These are phyloP conservation scores for Channa striata DNA, from an alignment of 2,797 vertebrate species.

Conservation along the genomic window DNA sequence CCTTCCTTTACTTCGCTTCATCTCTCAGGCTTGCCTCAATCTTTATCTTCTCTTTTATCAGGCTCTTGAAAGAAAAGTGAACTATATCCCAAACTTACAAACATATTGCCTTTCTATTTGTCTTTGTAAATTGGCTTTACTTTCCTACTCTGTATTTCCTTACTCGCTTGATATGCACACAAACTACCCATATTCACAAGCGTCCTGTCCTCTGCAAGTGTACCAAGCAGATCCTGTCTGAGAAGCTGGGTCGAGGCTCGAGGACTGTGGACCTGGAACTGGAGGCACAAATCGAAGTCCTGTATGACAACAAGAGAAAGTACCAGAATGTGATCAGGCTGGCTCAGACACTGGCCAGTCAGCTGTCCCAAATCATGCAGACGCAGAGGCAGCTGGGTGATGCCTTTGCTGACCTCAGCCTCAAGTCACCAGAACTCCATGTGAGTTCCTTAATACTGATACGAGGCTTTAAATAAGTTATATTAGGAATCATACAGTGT, in stretches of 20 bases:
- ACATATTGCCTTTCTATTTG: neutral
- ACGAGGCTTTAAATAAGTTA: neutral
- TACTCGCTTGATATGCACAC: neutral
- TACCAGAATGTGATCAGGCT: conserved; percentile 95
- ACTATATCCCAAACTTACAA: neutral
- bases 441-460: conserved; percentile 81
- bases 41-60: conserved; percentile 19
- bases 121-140: conserved; percentile 2
- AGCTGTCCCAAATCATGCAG: conserved; percentile 95
- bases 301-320: conserved; percentile 97
- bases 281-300: conserved; percentile 95
- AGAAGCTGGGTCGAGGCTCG: conserved; percentile 97
- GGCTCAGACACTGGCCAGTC: conserved; percentile 91
- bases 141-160: conserved; percentile 1
- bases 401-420: conserved; percentile 96
- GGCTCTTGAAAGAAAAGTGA: conserved; percentile 26
- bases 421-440: conserved; percentile 97
- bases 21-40: conserved; percentile 2
- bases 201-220: conserved; percentile 83
- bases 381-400: conserved; percentile 97
- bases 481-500: neutral
- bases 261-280: conserved; percentile 97
- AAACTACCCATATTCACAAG: conserved; percentile 3
- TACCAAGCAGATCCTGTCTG: conserved; percentile 96
- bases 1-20: conserved; percentile 5